Evolutionary conservation across 2,797 vertebrate genomes (phyloP).

Genomic region (Furcifer pardalis): DNA sequence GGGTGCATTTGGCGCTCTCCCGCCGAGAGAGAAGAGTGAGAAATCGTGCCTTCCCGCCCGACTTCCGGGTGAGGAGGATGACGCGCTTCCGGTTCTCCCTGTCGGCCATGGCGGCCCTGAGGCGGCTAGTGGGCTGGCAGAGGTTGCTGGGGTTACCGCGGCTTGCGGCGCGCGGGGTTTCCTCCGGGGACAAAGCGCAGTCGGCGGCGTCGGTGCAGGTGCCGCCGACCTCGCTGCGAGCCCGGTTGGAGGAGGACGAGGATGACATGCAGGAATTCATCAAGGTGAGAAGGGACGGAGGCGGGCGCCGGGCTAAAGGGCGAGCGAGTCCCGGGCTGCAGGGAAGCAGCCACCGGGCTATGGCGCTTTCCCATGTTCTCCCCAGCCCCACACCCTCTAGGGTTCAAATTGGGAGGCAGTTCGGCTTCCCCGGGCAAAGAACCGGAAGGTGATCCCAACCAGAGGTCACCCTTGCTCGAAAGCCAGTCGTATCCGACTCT

Average conservation of each 20-base stretch:
- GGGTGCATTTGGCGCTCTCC: no score
- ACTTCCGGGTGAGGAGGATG: neutral
- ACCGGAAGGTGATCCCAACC: no score
- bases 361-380: no score
- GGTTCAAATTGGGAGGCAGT: neutral
- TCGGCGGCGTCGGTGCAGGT: neutral
- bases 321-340: fast-evolving
- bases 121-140: constrained; percentile 2
- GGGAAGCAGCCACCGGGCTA: no score
- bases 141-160: constrained; percentile 31
- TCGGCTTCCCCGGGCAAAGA: no score
- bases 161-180: neutral
- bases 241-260: neutral
- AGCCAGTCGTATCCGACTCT: no score
- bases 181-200: neutral
- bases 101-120: constrained; percentile 22
- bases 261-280: neutral
- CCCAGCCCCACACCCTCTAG: no score
- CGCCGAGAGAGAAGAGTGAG: neutral
- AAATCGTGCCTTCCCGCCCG: neutral
- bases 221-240: neutral
- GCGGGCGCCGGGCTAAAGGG: neutral
- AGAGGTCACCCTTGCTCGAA: no score
- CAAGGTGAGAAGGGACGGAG: neutral
- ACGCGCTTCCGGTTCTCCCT: neutral